A percentile compares a stretch with the other conserved stretches of the same genome.
Evolutionary conservation across 1,140 invertebrate species (phyloP).

Genomic region (Diabrotica undecimpunctata): DNA sequence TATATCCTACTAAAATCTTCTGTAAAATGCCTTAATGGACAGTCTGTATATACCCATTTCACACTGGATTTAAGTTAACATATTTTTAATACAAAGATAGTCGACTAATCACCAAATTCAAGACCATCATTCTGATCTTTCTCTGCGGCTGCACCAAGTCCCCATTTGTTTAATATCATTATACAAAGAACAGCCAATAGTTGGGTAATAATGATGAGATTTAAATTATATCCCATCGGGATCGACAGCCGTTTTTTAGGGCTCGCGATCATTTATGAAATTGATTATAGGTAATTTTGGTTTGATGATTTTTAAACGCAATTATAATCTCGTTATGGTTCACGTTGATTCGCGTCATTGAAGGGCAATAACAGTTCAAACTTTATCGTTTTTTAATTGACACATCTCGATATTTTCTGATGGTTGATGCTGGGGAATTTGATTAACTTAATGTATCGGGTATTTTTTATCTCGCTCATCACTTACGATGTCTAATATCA

Average conservation of each 20-base stretch:
- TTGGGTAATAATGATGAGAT: slow-evolving; percentile 32
- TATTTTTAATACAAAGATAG: too few relatives aligned
- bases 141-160: neutral
- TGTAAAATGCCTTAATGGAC: too few relatives aligned
- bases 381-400: slow-evolving; percentile 31
- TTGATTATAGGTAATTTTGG: slow-evolving; percentile 37
- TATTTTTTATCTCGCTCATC: too few relatives aligned
- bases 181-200: slow-evolving; percentile 16
- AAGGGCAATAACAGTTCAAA: slow-evolving; percentile 15
- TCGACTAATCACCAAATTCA: neutral
- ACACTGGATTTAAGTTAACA: too few relatives aligned
- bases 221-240: slow-evolving; percentile 31
- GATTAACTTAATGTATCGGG: too few relatives aligned
- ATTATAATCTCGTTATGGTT: slow-evolving; percentile 34
- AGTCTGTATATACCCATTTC: too few relatives aligned
- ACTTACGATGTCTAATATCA: too few relatives aligned
- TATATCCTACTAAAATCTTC: too few relatives aligned
- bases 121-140: neutral
- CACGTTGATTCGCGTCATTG: slow-evolving; percentile 16
- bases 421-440: neutral
- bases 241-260: slow-evolving; percentile 28
- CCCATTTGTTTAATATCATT: slow-evolving; percentile 10
- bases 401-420: slow-evolving; percentile 10
- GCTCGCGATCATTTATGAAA: slow-evolving; percentile 27
- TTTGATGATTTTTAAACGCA: slow-evolving; percentile 36